A percentile compares a stretch with the other conserved stretches of the same genome.
These are phyloP conservation scores for Blastobasis lacticolella DNA, from an alignment of 2,888 invertebrate species.

Conservation along the genomic window DNA sequence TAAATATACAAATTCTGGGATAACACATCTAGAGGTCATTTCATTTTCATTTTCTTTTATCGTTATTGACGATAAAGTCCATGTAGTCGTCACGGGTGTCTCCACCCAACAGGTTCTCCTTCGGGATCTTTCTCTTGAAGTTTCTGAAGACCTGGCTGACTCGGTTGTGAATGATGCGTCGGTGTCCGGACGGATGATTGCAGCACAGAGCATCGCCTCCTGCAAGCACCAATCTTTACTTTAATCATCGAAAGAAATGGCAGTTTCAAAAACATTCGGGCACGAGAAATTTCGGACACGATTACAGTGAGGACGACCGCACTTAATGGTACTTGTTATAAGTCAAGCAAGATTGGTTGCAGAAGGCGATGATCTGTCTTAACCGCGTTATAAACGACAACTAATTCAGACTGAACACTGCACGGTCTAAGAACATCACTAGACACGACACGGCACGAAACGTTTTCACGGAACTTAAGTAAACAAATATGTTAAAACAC, in stretches of 20 bases:
- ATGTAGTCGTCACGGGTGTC: constrained; percentile 48
- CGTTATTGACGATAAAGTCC: constrained; percentile 63
- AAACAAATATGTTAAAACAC: too few species aligned
- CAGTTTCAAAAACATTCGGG: neutral
- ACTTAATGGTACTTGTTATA: too few species aligned
- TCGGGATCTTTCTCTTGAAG: constrained; percentile 41
- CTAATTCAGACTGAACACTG: too few species aligned
- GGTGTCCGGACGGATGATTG: constrained; percentile 46
- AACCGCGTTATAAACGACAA: too few species aligned
- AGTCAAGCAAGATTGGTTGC: constrained; percentile 32
- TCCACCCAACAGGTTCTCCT: constrained; percentile 48
- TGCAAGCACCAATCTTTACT: constrained; percentile 56
- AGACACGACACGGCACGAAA: neutral
- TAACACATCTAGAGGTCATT: neutral
- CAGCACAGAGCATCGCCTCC: constrained; percentile 56
- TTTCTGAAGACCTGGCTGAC: constrained; percentile 35
- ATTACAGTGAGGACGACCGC: too few species aligned
- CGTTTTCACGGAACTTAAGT: neutral
- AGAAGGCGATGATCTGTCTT: constrained; percentile 31
- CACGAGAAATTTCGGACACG: neutral
- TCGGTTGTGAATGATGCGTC: constrained; percentile 44
- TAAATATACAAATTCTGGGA: too few species aligned
- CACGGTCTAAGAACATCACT: too few species aligned
- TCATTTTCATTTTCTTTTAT: constrained; percentile 22
- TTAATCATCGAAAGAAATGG: constrained; percentile 11